A percentile compares a stretch with the other conserved stretches of the same genome.
These are phyloP conservation scores for Diabrotica virgifera DNA, from an alignment of 1,140 invertebrate species.

Conservation along the genomic window DNA sequence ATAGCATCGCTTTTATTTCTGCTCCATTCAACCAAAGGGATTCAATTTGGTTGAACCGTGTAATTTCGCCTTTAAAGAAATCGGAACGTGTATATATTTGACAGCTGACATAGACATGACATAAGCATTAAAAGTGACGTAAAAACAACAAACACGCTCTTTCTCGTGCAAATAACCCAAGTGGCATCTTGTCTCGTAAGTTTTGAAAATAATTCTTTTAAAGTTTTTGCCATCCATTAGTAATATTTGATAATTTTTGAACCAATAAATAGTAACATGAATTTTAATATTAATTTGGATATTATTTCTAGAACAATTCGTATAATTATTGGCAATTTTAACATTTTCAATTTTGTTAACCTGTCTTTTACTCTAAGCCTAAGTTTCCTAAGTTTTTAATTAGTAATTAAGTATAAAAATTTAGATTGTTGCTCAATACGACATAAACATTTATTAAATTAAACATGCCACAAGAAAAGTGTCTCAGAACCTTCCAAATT, in stretches of 20 bases:
- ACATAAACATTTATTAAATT: slow-evolving; percentile 11
- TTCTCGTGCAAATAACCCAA: slow-evolving; percentile 54
- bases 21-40: too few relatives aligned
- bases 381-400: neutral
- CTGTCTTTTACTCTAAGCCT: too few relatives aligned
- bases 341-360: slow-evolving; percentile 4
- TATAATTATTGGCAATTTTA: slow-evolving; percentile 11
- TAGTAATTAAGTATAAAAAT: neutral
- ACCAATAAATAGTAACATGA: slow-evolving; percentile 10
- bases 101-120: too few relatives aligned
- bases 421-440: slow-evolving; percentile 8
- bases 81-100: too few relatives aligned
- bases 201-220: slow-evolving; percentile 45
- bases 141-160: slow-evolving; percentile 15
- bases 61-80: too few relatives aligned
- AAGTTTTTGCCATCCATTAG: slow-evolving; percentile 43
- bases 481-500: too few relatives aligned
- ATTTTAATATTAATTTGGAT: slow-evolving; percentile 22
- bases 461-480: too few relatives aligned
- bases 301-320: slow-evolving; percentile 14
- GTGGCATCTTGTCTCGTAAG: slow-evolving; percentile 73
- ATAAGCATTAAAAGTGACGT: neutral
- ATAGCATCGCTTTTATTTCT: too few relatives aligned
- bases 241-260: slow-evolving; percentile 10
- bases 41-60: too few relatives aligned